A percentile compares a stretch with the other conserved stretches of the same genome.
These are phyloP conservation scores for Lophotis ruficrista DNA, from an alignment of 2,113 vertebrate genomes.

Conservation along the genomic window DNA sequence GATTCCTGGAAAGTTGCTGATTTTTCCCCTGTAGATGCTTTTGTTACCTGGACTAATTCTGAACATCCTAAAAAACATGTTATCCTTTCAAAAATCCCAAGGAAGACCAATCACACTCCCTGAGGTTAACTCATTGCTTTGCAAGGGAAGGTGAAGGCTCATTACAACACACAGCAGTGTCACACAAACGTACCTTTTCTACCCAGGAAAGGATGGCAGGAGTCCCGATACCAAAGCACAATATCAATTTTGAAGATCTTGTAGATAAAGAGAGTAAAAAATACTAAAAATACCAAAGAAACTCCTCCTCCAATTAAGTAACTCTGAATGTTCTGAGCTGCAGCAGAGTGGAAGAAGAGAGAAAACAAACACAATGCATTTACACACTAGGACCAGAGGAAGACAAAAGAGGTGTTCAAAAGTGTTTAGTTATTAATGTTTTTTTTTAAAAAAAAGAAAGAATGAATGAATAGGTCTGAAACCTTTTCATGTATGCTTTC, in stretches of 20 bases:
- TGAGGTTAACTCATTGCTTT: not conserved
- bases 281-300: slow-evolving; percentile 67
- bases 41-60: not conserved
- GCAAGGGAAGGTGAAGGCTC: not conserved
- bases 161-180: not conserved
- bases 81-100: not conserved
- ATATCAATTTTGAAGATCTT: slow-evolving; percentile 89
- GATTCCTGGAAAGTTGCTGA: not conserved
- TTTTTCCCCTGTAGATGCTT: not conserved
- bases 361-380: not conserved
- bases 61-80: not conserved
- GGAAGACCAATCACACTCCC: not conserved
- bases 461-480: not conserved
- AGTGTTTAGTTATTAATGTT: not conserved
- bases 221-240: slow-evolving; percentile 85
- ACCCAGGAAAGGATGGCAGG: slow-evolving; percentile 75
- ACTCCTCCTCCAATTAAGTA: slow-evolving; percentile 74
- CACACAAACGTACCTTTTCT: slow-evolving; percentile 77
- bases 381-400: not conserved
- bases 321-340: slow-evolving; percentile 76
- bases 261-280: slow-evolving; percentile 71
- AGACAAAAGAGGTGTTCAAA: not conserved
- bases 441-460: not conserved
- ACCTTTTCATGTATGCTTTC: not conserved
- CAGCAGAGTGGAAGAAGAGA: not conserved